phyloP scores from a whole-genome alignment of 2,888 invertebrate species.

The Eupithecia insigniata region DNA sequence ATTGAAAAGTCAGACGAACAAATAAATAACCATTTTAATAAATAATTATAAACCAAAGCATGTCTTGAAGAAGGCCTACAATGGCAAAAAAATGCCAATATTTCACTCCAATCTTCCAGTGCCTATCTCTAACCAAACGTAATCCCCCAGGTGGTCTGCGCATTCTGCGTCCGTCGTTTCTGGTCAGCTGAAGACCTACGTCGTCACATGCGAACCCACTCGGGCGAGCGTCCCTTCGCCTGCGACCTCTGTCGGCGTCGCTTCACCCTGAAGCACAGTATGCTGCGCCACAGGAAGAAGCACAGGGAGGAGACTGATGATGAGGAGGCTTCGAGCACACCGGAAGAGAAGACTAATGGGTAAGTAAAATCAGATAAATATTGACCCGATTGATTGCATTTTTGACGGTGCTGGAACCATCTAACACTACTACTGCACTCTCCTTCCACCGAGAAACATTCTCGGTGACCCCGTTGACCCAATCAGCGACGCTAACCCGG shows the following conservation, averaged over 20 bases:
- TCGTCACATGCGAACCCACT: constrained; percentile 97
- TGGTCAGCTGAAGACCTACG: constrained; percentile 97
- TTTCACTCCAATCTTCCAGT: neutral
- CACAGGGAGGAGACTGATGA: constrained; percentile 86
- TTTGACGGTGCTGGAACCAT: too few relatives aligned
- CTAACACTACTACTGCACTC: too few relatives aligned
- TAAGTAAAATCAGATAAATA: constrained; percentile 46
- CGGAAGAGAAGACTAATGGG: constrained; percentile 74
- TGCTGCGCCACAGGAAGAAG: constrained; percentile 96
- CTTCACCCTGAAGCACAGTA: constrained; percentile 97
- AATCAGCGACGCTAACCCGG: too few relatives aligned
- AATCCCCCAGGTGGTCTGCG: constrained; percentile 88
- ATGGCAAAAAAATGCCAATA: too few relatives aligned
- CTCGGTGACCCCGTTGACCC: too few relatives aligned
- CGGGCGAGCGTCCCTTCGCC: constrained; percentile 95
- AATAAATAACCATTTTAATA: too few relatives aligned
- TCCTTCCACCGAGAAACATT: too few relatives aligned
- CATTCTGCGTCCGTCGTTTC: constrained; percentile 96
- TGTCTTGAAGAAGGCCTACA: too few relatives aligned
- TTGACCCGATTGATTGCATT: too few relatives aligned
- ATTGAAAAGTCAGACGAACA: too few relatives aligned
- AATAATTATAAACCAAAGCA: too few relatives aligned
- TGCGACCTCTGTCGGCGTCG: constrained; percentile 94
- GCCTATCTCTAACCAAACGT: neutral
- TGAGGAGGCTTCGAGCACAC: constrained; percentile 76